Base-by-base conservation (phyloP, 35 echinoderm and acorn worm species). In the Ophioderma brevispina region DNA sequence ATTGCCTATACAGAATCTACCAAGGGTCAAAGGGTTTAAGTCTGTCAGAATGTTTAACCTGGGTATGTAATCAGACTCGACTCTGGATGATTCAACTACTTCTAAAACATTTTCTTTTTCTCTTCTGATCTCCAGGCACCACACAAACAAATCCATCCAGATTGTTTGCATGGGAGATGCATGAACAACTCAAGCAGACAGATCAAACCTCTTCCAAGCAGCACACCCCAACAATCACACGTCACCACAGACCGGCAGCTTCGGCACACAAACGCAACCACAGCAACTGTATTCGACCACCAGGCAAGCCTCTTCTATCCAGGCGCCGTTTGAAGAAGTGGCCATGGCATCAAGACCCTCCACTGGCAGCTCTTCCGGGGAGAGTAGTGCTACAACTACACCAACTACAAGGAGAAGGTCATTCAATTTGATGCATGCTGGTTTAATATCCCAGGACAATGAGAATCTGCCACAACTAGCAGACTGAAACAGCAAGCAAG, bases 131-230 rank as follows among this genome's bases (percentile, higher is more conserved):
- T 70, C n/a, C 23, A 70, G 59, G 59, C 59, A 70, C 59, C 10
- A 70, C 59, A 30, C 10, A 52, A 70, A 25, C 93, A 99, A 75
- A 89, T 98, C 81, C 94, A 96, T 79, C 95, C 89, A 92, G 32
- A 88, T 91, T 37, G 87, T 91, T n/a, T 91, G 33, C 82, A 94
- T n/a, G n/a, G 38, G 52, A 64, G 11, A 52, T 91, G 25, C 94
- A n/a, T 92, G 10, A 39, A 88, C 17, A 64, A 92, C 39, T n/a
- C 85, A 84, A 33, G 42, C 89, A 86, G 19, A 89, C 76, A 80
- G 34, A 35, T 8, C 5, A 23, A 78, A 25, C 59, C 18, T 38
- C 76, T 87, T 75, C 77, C 28, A 64, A 87, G 28, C 76, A 42
- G 84, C 38, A n/a, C n/a, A n/a, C 33, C 39, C 56, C 84, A 86